Base-by-base conservation (phyloP, 2,888 invertebrate genomes). In the Coelopa pilipes region DNA sequence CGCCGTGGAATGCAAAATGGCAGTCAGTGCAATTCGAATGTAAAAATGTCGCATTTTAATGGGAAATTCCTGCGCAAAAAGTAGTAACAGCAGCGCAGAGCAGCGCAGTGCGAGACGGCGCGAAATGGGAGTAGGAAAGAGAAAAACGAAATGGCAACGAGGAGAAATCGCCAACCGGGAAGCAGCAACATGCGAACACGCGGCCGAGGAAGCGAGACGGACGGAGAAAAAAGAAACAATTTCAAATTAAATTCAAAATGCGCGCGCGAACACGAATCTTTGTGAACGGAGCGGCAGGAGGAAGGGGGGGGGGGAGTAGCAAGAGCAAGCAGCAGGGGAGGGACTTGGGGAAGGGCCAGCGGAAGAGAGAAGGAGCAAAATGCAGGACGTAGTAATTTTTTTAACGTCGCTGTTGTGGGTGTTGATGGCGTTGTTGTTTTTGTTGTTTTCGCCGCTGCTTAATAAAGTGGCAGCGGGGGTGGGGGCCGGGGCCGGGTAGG, bases 131-230 rank as follows among this genome's bases (percentile, higher is more conserved):
- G 34, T 34, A 34, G 34, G 17, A 59, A 21, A 15, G 2, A 59
- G n/a, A 10, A 15, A 21, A 59, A 11, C 57, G 19, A 59, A 34
- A n/a, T n/a, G n/a, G 21, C 15, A 47, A 46, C 45, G 47, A 63
- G 45, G 17, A 63, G 46, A 34, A 13, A 34, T 4, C 34, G 7
- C 34, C 7, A 34, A 34, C 2, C 7, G 34, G 34, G 7, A 17
- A 24, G 60, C 21, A 63, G 46, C 47, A 17, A 47, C 63, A 63
- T 63, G 46, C 63, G 19, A 46, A 63, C 47, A 46, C 12, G 62
- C 45, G 11, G 17, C 10, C 15, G 34, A 4, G 34, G 7, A 7
- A 34, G 34, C 2, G 34, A 34, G 34, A 34, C 4, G 34, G 34
- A 34, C 7, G 34, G 34, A 34, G 34, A 7, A 4, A 34, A 7